These are phyloP conservation scores for Siniperca obscura DNA, from an alignment of 2,797 vertebrate species.

Conservation along the genomic window DNA sequence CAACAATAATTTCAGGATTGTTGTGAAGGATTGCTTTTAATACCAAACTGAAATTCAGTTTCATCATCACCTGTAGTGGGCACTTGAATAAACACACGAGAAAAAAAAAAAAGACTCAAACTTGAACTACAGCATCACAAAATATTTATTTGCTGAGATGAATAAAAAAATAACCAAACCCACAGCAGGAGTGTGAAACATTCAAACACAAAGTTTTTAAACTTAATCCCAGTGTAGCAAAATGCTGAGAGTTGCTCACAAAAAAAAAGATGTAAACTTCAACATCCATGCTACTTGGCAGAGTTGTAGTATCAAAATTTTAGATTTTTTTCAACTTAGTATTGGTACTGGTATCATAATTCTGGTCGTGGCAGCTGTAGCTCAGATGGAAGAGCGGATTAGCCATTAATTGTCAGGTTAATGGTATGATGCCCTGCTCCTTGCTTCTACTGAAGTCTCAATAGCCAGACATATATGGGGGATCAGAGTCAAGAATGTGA, in stretches of 20 bases:
- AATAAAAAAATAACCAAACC: background rate
- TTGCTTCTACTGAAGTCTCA: background rate
- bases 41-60: background rate
- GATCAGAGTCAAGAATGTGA: conserved; percentile 9
- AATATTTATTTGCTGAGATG: background rate
- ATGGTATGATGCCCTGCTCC: background rate
- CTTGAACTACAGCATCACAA: background rate
- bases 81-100: background rate
- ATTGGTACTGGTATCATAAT: background rate
- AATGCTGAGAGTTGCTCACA: background rate
- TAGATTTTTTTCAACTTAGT: background rate
- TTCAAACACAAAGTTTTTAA: background rate
- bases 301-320: background rate
- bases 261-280: background rate
- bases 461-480: background rate
- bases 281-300: background rate
- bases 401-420: background rate
- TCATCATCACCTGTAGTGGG: background rate
- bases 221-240: background rate
- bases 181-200: background rate
- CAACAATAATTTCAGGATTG: background rate
- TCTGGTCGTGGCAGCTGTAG: background rate
- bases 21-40: background rate
- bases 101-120: background rate
- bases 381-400: background rate